These are phyloP conservation scores for Syngnathoides biaculeatus DNA, from an alignment of 2,113 vertebrate species.

Conservation along the genomic window DNA sequence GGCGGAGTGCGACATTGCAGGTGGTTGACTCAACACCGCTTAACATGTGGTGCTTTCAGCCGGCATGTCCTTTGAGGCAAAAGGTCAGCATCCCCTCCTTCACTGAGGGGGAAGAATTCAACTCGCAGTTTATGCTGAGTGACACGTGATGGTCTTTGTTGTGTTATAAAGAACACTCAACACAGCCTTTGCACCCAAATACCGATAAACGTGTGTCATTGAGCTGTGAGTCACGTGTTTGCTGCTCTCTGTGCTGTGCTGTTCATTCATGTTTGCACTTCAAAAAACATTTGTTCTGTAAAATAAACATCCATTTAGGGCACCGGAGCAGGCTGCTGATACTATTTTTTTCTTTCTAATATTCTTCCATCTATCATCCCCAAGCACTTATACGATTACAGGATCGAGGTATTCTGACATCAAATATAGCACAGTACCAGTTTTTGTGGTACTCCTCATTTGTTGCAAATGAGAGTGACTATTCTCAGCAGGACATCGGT, in stretches of 20 bases:
- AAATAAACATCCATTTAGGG: not conserved
- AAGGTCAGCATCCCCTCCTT: slow-evolving; percentile 38
- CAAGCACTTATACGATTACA: too few species aligned
- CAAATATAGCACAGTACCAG: too few species aligned
- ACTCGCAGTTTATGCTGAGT: slow-evolving; percentile 4
- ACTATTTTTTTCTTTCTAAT: not conserved
- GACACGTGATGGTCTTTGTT: not conserved
- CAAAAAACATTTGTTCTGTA: not conserved
- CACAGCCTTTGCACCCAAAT: not conserved
- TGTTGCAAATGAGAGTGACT: too few species aligned
- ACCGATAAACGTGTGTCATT: slow-evolving; percentile 10
- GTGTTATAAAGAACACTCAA: slow-evolving; percentile 4
- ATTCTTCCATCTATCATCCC: too few species aligned
- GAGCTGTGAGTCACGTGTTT: slow-evolving; percentile 2
- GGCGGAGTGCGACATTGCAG: slow-evolving; percentile 49
- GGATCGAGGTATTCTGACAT: too few species aligned
- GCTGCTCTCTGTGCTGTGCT: not conserved
- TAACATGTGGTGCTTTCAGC: slow-evolving; percentile 22
- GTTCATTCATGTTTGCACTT: not conserved
- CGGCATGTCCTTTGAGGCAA: slow-evolving; percentile 32
- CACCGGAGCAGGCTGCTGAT: not conserved
- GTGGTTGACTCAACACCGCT: slow-evolving; percentile 38
- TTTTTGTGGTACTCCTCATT: too few species aligned
- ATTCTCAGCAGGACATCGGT: too few species aligned
- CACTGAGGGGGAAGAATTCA: slow-evolving; percentile 20